These are phyloP conservation scores for Corydoras maculifer DNA, from an alignment of 2,113 vertebrate genomes.

Conservation along the genomic window DNA sequence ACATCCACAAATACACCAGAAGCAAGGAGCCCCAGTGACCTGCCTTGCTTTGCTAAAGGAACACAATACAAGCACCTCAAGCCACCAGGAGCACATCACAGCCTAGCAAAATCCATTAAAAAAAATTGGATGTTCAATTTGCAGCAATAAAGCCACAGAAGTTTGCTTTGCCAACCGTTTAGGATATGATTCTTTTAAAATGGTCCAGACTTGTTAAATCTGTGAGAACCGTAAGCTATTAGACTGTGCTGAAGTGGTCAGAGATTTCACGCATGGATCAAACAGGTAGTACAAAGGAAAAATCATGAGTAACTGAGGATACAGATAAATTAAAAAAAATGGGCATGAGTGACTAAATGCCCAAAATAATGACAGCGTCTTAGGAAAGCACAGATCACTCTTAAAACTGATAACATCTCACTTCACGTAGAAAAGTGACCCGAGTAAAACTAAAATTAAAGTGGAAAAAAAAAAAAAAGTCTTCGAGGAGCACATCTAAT, in stretches of 20 bases:
- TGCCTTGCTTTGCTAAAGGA: slow-evolving; percentile 52
- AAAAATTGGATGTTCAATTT: slow-evolving; percentile 36
- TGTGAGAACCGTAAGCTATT: slow-evolving; percentile 46
- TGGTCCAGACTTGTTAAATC: slow-evolving; percentile 31
- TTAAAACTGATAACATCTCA: slow-evolving; percentile 35
- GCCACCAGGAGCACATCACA: slow-evolving; percentile 47
- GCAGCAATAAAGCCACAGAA: background rate
- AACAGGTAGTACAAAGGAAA: slow-evolving; percentile 42
- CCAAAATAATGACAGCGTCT: slow-evolving; percentile 38
- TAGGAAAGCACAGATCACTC: slow-evolving; percentile 31
- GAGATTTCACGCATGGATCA: slow-evolving; percentile 43
- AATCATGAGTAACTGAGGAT: slow-evolving; percentile 32
- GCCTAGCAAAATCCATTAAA: slow-evolving; percentile 52
- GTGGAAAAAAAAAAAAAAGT: slow-evolving; percentile 37
- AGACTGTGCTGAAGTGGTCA: slow-evolving; percentile 53
- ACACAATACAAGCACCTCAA: slow-evolving; percentile 46
- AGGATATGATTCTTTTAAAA: too few species aligned
- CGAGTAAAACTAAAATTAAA: slow-evolving; percentile 32
- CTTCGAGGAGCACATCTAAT: slow-evolving; percentile 55
- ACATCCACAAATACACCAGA: too few species aligned
- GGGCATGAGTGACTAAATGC: slow-evolving; percentile 19
- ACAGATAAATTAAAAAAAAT: slow-evolving; percentile 28
- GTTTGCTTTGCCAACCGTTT: background rate
- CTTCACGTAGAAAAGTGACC: slow-evolving; percentile 31
- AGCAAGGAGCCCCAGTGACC: slow-evolving; percentile 7